Evolutionary conservation across 2,888 invertebrate genomes (phyloP), one percentile per base, ranked within the genome.

Genomic region (Brachynemurus nebulosus): DNA sequence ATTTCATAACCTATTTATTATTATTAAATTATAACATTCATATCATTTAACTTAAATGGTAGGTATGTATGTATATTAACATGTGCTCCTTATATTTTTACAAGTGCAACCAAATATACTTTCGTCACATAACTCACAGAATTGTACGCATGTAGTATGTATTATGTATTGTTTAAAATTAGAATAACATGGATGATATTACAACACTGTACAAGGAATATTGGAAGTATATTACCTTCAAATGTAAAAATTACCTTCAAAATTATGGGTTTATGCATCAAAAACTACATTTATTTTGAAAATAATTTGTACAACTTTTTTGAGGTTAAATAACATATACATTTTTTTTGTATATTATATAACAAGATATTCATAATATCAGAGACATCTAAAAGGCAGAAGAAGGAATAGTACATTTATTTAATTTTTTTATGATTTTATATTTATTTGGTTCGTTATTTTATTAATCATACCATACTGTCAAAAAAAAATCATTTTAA

Each of bases 361-460:
- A 12, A 30, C 30, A 30, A 30, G n/a, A 30, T 6, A 30, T n/a
- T n/a, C 14, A 30, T 14, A 30, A 14, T n/a, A n/a, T n/a, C n/a
- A 30, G 30, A 30, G 30, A 30, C 30, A 30, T 30, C 30, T 30
- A 30, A n/a, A 30, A 30, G 30, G 30, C 30, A 30, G 30, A 30
- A 30, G 30, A 30, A 30, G 30, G n/a, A n/a, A 30, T 30, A 30
- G n/a, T 30, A 3, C 14, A 30, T 30, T 27, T 30, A 30, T 30
- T 30, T 12, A 30, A 30, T 30, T 30, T 14, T 30, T 30, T 14
- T 12, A 11, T 30, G n/a, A 30, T 30, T 30, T 30, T 12, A 12
- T 30, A 30, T 14, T 12, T 30, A 30, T 30, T 30, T 30, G n/a
- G 30, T n/a, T 30, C 14, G n/a, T 12, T 30, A 12, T 12, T 30